A percentile compares a stretch with the other conserved stretches of the same genome.
These are phyloP conservation scores for Lottia scabra DNA, from an alignment of 2,888 invertebrate species.

Conservation along the genomic window DNA sequence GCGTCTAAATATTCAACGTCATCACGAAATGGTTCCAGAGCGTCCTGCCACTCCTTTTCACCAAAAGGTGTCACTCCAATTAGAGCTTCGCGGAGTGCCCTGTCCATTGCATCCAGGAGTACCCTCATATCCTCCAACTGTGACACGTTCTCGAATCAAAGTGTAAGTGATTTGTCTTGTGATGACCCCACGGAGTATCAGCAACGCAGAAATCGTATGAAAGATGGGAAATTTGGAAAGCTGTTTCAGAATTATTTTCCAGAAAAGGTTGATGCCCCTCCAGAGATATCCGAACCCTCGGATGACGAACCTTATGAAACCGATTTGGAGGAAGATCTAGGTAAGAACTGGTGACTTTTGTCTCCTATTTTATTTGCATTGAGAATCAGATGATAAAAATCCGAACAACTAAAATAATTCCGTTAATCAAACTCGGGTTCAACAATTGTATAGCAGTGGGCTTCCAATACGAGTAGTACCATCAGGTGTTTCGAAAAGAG, in stretches of 20 bases:
- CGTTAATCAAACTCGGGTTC: no score
- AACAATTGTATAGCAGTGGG: no score
- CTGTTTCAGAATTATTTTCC: slow-evolving; percentile 33
- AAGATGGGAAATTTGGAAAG: slow-evolving; percentile 24
- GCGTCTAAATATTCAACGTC: neutral
- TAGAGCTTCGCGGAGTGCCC: neutral
- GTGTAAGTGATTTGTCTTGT: neutral
- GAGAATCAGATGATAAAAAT: no score
- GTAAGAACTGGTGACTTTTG: slow-evolving; percentile 12
- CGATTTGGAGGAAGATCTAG: slow-evolving; percentile 35
- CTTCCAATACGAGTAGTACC: no score
- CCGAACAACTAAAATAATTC: no score
- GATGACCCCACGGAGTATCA: neutral
- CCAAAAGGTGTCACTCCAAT: neutral
- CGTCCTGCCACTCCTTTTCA: neutral
- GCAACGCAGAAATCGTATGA: neutral
- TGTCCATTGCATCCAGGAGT: neutral
- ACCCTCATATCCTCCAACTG: neutral
- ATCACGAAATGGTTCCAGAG: neutral
- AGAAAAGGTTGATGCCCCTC: slow-evolving; percentile 24
- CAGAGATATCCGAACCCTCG: slow-evolving; percentile 15
- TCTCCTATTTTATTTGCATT: no score
- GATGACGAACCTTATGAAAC: slow-evolving; percentile 39
- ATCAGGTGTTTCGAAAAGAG: no score
- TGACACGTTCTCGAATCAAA: neutral